Base-by-base conservation (phyloP, 2,113 vertebrate species). In the Gambusia affinis region DNA sequence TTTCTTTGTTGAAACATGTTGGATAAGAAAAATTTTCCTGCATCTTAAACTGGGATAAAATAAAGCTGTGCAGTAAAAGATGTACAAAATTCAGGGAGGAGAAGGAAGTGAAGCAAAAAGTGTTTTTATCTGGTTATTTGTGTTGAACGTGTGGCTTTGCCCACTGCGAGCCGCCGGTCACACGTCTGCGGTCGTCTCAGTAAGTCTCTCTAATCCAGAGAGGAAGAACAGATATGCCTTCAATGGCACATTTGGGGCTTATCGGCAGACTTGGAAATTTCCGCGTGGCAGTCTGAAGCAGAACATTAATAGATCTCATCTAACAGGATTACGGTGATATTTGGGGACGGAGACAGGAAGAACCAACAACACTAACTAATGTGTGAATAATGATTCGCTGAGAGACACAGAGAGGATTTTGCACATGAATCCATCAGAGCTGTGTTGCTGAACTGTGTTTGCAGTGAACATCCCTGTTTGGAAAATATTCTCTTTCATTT, bases 161-260 rank as follows among this genome's bases (percentile, higher is more conserved):
- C 78, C 37, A 75, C 72, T 76, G 65, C 85, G 81, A 90, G 86
- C 78, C 60, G 76, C 79, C 72, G 82, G 89, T 85, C 85, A 81
- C 88, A 85, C 78, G 51, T 88, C 77, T 86, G 69, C 70, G 80
- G 71, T 68, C 79, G 84, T 78, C 76, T 79, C 81, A 68, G 65
- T 88, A 92, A 93, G 92, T 84, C 89, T 85, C 68, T 82, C 67
- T 93, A 88, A 94, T 94, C 92, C 93, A 87, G 80, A 85, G 78
- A 91, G 86, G 83, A 72, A 30, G 67, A 79, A 54, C 67, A 92
- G 88, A 91, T 90, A 88, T 91, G 91, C 87, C 85, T 90, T 89
- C 90, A 89, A 3, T 87, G 85, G 90, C 86, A 91, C 90, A 93
- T 93, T 91, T 91, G 78, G 72, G 80, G 91, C 86, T 92, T 92